These are phyloP conservation scores for Rhinoraja longicauda DNA, from an alignment of 2,797 vertebrate genomes.

Conservation along the genomic window DNA sequence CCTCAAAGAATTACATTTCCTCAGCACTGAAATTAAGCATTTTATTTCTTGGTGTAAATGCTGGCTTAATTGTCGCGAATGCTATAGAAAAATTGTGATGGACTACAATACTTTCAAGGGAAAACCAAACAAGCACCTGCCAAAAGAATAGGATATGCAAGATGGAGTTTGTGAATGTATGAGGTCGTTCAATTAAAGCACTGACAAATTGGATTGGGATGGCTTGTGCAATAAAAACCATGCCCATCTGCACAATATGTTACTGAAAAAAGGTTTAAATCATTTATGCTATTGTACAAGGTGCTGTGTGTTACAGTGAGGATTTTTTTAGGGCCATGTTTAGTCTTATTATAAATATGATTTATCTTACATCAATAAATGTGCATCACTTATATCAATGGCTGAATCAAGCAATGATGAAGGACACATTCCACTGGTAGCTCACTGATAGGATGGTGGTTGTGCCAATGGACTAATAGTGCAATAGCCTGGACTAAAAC, in stretches of 20 bases:
- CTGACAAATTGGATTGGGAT: background rate
- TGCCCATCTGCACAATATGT: background rate
- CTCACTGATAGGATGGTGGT: background rate
- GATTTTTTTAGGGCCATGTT: background rate
- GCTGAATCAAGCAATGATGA: background rate
- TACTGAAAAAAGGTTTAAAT: slow-evolving; percentile 1
- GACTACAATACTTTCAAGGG: background rate
- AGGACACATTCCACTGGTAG: background rate
- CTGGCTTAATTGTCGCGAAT: background rate
- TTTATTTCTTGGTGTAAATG: background rate
- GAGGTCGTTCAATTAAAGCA: background rate
- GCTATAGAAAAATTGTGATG: background rate
- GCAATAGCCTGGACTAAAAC: background rate
- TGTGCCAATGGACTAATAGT: background rate
- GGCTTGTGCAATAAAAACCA: background rate
- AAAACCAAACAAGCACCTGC: background rate
- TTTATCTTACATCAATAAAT: background rate
- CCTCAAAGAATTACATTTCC: too few species aligned
- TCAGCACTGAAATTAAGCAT: too few species aligned
- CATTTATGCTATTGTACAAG: background rate
- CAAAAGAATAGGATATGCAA: background rate
- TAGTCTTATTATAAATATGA: background rate
- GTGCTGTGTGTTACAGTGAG: background rate
- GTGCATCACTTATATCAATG: background rate
- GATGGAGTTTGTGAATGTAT: too few species aligned